Evolutionary conservation across 2,113 vertebrate genomes (phyloP).

Genomic region (Cheilinus undulatus): DNA sequence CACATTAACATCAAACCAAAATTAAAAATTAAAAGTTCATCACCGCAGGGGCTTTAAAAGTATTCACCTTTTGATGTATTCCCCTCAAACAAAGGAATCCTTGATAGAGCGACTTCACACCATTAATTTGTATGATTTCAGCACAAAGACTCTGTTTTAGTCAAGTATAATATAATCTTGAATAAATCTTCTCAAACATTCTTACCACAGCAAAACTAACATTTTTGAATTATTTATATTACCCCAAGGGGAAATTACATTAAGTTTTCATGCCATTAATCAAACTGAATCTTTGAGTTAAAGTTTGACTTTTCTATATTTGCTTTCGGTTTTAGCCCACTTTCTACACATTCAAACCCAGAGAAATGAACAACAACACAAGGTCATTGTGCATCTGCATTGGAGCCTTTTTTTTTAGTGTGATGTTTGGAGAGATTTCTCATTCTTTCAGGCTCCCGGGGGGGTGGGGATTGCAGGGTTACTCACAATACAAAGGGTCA

Average conservation of each 20-base stretch:
- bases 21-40: neutral
- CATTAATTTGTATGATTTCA: constrained; percentile 21
- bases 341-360: neutral
- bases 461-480: too few species aligned
- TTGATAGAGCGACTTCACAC: constrained; percentile 5
- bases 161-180: neutral
- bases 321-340: neutral
- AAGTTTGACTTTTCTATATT: neutral
- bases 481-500: too few species aligned
- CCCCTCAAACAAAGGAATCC: constrained; percentile 2
- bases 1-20: neutral
- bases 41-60: neutral
- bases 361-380: neutral
- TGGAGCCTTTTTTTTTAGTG: neutral
- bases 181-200: neutral
- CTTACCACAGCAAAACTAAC: neutral
- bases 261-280: neutral
- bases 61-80: constrained; percentile 6
- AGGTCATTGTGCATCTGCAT: neutral
- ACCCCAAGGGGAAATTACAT: neutral
- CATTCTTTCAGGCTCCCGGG: neutral
- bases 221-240: neutral
- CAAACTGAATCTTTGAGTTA: neutral
- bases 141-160: constrained; percentile 3
- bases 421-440: neutral